A percentile compares a stretch with the other conserved stretches of the same genome.
phyloP scores from a whole-genome alignment of 1,140 invertebrate species.

The Drosophila sucinea region DNA sequence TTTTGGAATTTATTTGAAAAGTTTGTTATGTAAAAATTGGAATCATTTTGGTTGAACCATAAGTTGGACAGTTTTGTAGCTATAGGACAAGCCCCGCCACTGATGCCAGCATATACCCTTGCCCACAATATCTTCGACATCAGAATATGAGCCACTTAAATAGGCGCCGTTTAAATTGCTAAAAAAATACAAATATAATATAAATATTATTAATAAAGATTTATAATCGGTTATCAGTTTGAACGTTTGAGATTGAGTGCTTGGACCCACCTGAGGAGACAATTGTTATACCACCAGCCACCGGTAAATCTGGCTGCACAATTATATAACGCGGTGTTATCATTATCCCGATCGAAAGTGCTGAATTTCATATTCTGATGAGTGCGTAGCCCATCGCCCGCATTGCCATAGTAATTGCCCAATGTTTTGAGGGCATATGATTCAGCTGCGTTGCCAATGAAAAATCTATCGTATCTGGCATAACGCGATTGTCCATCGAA shows the following conservation, averaged over 20 bases:
- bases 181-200: background rate
- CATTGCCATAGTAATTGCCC: conserved; percentile 26
- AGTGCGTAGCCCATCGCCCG: conserved; percentile 32
- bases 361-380: conserved; percentile 50
- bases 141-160: conserved; percentile 7
- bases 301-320: conserved; percentile 35
- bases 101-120: conserved; percentile 30
- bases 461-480: conserved; percentile 32
- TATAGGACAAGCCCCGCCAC: conserved; percentile 32
- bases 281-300: conserved; percentile 39
- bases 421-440: conserved; percentile 28
- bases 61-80: conserved; percentile 44
- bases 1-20: background rate
- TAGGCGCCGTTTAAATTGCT: conserved; percentile 14
- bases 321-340: conserved; percentile 21
- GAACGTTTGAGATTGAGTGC: too few species aligned
- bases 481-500: conserved; percentile 26
- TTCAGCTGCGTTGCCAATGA: conserved; percentile 36
- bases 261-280: background rate
- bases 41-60: conserved; percentile 33
- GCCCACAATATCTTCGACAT: background rate
- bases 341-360: conserved; percentile 44
- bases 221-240: too few species aligned
- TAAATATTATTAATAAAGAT: background rate
- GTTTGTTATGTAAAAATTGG: background rate